A percentile compares a stretch with the other conserved stretches of the same genome.
phyloP scores from a whole-genome alignment of 2,113 vertebrate genomes.

The Myiozetetes cayanensis region DNA sequence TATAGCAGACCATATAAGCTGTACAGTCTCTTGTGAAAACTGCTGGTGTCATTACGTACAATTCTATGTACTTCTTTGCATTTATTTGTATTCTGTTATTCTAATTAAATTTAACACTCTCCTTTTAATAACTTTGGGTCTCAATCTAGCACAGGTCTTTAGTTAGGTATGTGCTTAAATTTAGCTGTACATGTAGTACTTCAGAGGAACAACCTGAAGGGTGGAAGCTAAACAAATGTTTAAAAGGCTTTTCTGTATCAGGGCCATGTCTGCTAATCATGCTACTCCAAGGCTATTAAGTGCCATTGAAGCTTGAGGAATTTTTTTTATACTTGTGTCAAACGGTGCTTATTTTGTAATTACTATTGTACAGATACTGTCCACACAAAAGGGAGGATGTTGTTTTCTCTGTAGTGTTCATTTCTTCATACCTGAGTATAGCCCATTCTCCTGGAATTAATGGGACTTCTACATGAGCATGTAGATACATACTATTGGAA shows the following conservation, averaged over 20 bases:
- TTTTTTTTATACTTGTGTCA: not conserved
- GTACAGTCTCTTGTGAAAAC: not conserved
- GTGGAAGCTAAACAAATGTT: not conserved
- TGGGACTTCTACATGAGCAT: not conserved
- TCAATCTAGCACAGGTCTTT: not conserved
- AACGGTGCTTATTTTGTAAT: not conserved
- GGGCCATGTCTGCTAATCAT: not conserved
- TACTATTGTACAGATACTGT: not conserved
- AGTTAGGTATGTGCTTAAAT: not conserved
- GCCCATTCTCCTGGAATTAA: not conserved
- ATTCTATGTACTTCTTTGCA: not conserved
- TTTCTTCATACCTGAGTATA: not conserved
- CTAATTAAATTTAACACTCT: not conserved
- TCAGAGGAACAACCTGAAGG: not conserved
- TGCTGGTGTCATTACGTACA: not conserved
- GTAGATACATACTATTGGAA: fast-evolving
- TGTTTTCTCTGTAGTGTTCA: not conserved
- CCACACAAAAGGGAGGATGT: not conserved
- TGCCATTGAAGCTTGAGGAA: not conserved
- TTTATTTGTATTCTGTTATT: not conserved
- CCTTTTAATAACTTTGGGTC: not conserved
- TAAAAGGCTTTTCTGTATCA: not conserved
- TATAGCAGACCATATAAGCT: not conserved
- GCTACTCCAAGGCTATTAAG: not conserved
- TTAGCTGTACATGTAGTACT: not conserved